Percentiles rank a stretch among this genome's conserved stretches.
Conservation (phyloP, 2,888 invertebrate genomes). For the Pandemis corylana region DNA sequence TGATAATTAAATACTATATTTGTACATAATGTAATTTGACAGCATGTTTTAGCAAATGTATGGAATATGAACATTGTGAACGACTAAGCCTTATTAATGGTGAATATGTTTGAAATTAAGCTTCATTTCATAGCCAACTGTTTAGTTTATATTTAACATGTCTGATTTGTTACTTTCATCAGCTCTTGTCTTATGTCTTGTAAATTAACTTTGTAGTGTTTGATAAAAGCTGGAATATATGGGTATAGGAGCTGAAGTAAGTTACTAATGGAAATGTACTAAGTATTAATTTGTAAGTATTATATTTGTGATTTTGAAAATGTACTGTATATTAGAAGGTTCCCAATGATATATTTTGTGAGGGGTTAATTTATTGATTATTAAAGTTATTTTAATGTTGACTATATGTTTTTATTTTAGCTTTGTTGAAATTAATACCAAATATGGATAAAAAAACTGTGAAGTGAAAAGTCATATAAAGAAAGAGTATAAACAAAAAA, state of each 20-base stretch:
- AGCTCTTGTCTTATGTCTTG: neutral
- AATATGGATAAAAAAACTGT: no score
- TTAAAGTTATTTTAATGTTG: slow-evolving; percentile 38
- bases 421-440: no score
- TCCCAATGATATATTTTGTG: slow-evolving; percentile 37
- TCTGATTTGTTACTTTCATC: neutral
- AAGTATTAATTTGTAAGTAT: slow-evolving; percentile 61
- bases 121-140: neutral
- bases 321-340: slow-evolving; percentile 20
- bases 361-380: slow-evolving; percentile 43
- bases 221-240: neutral
- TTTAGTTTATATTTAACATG: neutral
- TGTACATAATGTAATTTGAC: neutral
- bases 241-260: neutral
- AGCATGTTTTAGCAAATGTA: neutral
- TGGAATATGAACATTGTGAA: neutral
- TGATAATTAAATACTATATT: neutral
- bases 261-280: neutral
- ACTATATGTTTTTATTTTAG: slow-evolving; percentile 5
- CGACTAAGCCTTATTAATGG: neutral
- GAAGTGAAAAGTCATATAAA: no score
- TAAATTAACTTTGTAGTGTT: neutral
- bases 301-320: slow-evolving; percentile 57
- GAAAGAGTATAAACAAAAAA: no score
- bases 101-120: neutral